A percentile compares a stretch with the other conserved stretches of the same genome.
Evolutionary conservation across 1,140 invertebrate species (phyloP).

Genomic region (Pseudomyrmex cubaensis): DNA sequence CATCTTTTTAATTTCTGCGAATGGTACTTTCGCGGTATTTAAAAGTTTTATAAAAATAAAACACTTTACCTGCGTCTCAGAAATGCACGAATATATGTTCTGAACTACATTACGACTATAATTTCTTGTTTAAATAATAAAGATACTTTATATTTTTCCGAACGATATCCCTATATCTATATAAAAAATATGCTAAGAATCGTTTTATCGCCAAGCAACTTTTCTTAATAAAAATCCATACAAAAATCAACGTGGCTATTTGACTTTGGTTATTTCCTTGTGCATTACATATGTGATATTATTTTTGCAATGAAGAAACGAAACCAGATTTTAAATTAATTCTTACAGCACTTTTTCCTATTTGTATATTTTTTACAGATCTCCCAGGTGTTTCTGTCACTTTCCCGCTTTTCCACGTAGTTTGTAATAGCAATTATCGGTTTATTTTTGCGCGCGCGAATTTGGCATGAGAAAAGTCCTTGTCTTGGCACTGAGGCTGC

Average conservation of each 20-base stretch:
- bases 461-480: no score
- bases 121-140: slow-evolving; percentile 43
- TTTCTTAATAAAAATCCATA: slow-evolving; percentile 55
- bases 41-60: slow-evolving; percentile 23
- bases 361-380: no score
- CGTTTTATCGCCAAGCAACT: slow-evolving; percentile 48
- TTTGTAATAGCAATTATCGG: no score
- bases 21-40: background rate
- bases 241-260: slow-evolving; percentile 35
- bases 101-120: slow-evolving; percentile 34
- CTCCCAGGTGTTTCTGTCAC: no score
- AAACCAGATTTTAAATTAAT: background rate
- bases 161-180: slow-evolving; percentile 39
- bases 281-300: background rate
- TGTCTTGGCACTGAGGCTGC: no score
- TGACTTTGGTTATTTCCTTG: slow-evolving; percentile 9
- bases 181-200: slow-evolving; percentile 34
- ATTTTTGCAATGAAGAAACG: background rate
- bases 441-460: no score
- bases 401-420: no score
- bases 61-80: slow-evolving; percentile 27
- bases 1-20: slow-evolving; percentile 23
- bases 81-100: slow-evolving; percentile 40
- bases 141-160: slow-evolving; percentile 55
- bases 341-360: no score